Conservation (phyloP, 1,140 invertebrate species). For the Samia ricini region DNA sequence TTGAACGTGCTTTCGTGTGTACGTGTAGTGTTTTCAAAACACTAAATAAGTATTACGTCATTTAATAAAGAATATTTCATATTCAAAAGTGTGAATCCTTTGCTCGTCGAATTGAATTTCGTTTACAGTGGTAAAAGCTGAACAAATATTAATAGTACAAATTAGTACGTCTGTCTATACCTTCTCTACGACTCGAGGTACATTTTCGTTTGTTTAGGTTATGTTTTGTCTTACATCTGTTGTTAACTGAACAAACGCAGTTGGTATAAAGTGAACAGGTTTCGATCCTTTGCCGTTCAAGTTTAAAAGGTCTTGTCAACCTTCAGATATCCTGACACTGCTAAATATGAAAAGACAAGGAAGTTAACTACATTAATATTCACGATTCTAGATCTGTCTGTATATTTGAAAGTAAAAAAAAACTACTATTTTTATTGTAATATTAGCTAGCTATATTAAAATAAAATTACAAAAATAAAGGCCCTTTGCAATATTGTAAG, state of each 20-base stretch:
- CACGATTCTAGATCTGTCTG: too few species aligned
- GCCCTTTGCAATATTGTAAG: too few species aligned
- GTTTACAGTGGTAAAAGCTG: constrained; percentile 25
- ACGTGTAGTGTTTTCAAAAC: not conserved
- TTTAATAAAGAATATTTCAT: not conserved
- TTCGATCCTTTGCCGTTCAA: not conserved
- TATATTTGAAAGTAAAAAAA: too few species aligned
- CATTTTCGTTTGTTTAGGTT: constrained; percentile 9
- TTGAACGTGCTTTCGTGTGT: too few species aligned
- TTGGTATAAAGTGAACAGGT: constrained; percentile 4
- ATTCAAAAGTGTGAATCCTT: not conserved
- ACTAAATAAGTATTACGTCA: not conserved
- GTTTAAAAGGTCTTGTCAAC: not conserved
- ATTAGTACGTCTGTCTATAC: constrained; percentile 10
- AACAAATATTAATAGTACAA: constrained; percentile 27
- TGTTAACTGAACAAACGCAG: constrained; percentile 5
- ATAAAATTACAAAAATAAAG: too few species aligned
- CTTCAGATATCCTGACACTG: not conserved
- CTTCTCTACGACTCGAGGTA: not conserved
- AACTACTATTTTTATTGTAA: too few species aligned
- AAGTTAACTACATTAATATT: too few species aligned
- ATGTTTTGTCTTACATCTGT: constrained; percentile 9
- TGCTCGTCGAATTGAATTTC: not conserved
- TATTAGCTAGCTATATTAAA: too few species aligned
- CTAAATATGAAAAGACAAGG: not conserved